A percentile compares a stretch with the other conserved stretches of the same genome.
Evolutionary conservation across 2,888 invertebrate species (phyloP).

Genomic region (Venusia cambrica): DNA sequence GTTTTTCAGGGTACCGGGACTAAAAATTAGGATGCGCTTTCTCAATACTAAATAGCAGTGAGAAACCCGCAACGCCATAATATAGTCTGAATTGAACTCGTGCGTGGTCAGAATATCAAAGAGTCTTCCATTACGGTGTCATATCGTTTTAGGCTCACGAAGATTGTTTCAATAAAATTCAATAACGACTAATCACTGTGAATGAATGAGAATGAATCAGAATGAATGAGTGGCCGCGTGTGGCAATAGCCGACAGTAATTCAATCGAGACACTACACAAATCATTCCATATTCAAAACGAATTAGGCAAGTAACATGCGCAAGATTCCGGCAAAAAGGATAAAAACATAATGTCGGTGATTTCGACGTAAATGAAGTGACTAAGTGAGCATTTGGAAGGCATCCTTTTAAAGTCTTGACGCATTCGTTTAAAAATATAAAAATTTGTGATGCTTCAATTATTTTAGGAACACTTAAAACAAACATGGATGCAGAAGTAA

Average conservation of each 20-base stretch:
- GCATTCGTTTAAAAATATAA: conserved; percentile 24
- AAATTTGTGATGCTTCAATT: too few species aligned
- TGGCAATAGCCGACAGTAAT: conserved; percentile 42
- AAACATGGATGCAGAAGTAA: too few species aligned
- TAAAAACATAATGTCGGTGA: conserved; percentile 33
- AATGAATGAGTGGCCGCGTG: conserved; percentile 42
- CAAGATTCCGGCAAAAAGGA: conserved; percentile 33
- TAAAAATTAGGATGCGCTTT: conserved; percentile 1
- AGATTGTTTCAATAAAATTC: conserved; percentile 33
- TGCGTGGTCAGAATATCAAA: neutral
- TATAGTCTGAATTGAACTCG: neutral
- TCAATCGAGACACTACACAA: conserved; percentile 45
- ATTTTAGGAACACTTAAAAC: too few species aligned
- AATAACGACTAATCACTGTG: conserved; percentile 38
- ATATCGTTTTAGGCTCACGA: too few species aligned
- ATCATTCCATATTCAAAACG: conserved; percentile 50
- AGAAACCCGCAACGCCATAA: neutral
- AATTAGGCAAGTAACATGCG: conserved; percentile 45
- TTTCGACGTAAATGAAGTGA: conserved; percentile 56
- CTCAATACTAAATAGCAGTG: conserved; percentile 1
- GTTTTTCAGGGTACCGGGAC: conserved; percentile 15
- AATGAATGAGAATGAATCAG: conserved; percentile 45
- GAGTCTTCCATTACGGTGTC: too few species aligned
- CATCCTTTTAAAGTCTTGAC: conserved; percentile 41
- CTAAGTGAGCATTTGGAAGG: conserved; percentile 48